phyloP scores from a whole-genome alignment of 2,113 vertebrate genomes.

The Circaetus cinerascens region DNA sequence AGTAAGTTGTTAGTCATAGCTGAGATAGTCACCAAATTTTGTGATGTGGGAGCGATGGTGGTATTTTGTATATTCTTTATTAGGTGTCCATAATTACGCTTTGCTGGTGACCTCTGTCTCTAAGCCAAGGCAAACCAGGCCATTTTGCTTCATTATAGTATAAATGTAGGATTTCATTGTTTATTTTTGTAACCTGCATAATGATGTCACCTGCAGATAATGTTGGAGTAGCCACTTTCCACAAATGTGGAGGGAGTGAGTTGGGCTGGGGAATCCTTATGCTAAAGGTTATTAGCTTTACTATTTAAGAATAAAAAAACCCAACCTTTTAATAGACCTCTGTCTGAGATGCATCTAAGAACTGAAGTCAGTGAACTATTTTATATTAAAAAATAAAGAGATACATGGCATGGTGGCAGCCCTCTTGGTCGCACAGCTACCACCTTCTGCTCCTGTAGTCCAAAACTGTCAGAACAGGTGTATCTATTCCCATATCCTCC shows the following conservation, averaged over 20 bases:
- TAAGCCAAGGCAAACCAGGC: neutral
- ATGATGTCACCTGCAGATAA: neutral
- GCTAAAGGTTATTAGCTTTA: neutral
- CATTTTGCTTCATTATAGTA: neutral
- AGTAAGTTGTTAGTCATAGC: neutral
- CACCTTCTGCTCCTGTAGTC: neutral
- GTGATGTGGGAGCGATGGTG: neutral
- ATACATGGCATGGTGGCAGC: neutral
- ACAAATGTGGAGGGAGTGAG: neutral
- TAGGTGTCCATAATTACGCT: neutral
- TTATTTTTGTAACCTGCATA: neutral
- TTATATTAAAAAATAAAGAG: slow-evolving; percentile 28
- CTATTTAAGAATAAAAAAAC: neutral
- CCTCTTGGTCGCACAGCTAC: neutral
- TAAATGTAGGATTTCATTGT: neutral
- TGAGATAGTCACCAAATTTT: neutral
- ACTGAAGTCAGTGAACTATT: neutral
- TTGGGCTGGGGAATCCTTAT: neutral
- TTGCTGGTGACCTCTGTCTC: neutral
- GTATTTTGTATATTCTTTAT: neutral
- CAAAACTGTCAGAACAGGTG: neutral
- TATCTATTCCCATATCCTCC: neutral
- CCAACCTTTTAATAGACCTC: neutral
- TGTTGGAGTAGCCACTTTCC: neutral
- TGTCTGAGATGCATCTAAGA: slow-evolving; percentile 17